Base-by-base conservation (phyloP, 2,113 vertebrate genomes). In the Aythya baeri region DNA sequence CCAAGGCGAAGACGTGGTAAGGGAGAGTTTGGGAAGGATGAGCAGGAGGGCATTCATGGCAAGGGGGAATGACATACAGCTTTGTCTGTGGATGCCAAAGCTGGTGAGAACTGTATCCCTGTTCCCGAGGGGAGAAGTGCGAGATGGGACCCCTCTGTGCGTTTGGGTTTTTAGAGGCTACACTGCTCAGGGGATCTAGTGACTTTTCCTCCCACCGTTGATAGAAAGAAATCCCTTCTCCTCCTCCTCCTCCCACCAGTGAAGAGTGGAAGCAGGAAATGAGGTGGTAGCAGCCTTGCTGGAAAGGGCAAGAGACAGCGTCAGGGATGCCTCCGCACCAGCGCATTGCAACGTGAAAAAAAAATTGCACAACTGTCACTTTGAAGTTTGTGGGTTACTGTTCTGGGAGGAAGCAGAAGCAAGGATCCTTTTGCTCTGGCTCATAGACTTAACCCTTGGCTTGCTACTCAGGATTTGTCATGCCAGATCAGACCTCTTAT, bases 221-320 rank as follows among this genome's bases (percentile, higher is more conserved):
- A 79, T 25, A 57, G 83, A 70, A 89, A 49, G 58, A 88, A 82
- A 91, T 91, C 34, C 32, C 41, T 80, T 61, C 86, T 83, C 63
- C 41, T 91, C 59, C 21, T 70, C 9, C 82, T 83, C 16, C 26
- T 86, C 50, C 72, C 36, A n/a, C 16, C 46, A 49, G 11, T 74
- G 79, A 68, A 29, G 32, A 65, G 8, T 2, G 6, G 54, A 79
- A 49, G 31, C 71, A 79, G 72, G 46, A 54, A 76, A 80, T 17
- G 57, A 41, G 38, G 38, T 1, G 2, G 29, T 29, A 21, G 72
- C 67, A 66, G 20, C 76, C 44, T 89, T 71, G 63, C 68, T 86
- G 82, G 54, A 73, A 87, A 80, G 59, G 11, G 27, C 67, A 83
- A 57, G 79, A 49, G 59, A 11, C 43, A 36, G 32, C 31, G 63